These are phyloP conservation scores for Carduelis carduelis DNA, from an alignment of 2,797 vertebrate species.

Conservation along the genomic window DNA sequence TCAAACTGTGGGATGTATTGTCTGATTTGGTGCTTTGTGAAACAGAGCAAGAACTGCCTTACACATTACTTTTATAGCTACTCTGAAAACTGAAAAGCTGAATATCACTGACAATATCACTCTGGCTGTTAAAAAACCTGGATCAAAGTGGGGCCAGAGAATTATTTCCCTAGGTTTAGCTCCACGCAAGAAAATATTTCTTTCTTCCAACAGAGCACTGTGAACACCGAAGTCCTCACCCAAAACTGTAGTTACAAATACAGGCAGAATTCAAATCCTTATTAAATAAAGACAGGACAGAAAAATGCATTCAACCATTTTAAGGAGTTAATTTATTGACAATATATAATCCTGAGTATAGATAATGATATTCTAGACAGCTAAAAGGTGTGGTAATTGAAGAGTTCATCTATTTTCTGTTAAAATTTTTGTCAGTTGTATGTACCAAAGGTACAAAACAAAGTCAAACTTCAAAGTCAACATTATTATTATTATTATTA, in stretches of 20 bases:
- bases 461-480: not conserved
- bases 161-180: not conserved
- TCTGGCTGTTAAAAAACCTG: not conserved
- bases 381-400: not conserved
- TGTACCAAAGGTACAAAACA: not conserved
- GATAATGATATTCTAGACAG: not conserved
- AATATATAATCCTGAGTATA: not conserved
- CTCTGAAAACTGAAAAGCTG: not conserved
- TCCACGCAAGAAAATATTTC: not conserved
- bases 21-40: not conserved
- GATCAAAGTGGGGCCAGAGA: not conserved
- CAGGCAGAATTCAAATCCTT: not conserved
- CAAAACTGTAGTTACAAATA: not conserved
- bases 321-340: not conserved
- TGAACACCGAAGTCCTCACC: not conserved
- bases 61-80: not conserved
- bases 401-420: not conserved
- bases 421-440: not conserved
- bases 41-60: not conserved
- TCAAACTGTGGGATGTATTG: not conserved
- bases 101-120: not conserved
- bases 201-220: not conserved
- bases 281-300: not conserved
- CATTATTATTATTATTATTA: not conserved
- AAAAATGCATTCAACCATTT: not conserved